Evolutionary conservation across 2,113 vertebrate species (phyloP), one percentile per base, ranked within the genome.

Genomic region (Eulemur rufifrons): DNA sequence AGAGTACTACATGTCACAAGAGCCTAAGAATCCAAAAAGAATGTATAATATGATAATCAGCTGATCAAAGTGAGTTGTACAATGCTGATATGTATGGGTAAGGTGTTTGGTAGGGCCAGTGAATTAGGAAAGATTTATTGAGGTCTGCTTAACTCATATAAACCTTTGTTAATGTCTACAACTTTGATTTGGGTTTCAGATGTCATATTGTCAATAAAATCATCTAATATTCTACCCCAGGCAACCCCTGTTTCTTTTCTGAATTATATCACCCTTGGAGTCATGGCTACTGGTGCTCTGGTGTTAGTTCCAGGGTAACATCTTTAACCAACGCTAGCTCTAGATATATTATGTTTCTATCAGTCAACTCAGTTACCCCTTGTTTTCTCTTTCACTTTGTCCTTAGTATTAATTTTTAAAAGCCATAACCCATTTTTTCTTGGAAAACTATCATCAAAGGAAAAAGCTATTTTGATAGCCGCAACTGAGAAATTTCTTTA

Each of bases 351-450:
- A 66, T 76, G 52, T 83, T 91, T 91, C 54, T 69, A 18, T 50
- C 42, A 78, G 0, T 69, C 29, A 95, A 63, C 32, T 34, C 91
- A 87, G 23, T 88, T 84, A 80, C 29, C 15, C 54, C 8, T 52
- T 94, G 25, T 89, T 78, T 89, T 80, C 74, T 83, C 20, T 68
- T 89, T 95, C 25, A 68, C n/a, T 89, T 89, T 74, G 39, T 92
- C 23, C 88, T 23, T 76, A 50, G 17, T 54, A 92, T 81, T 66
- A 89, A 56, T 69, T 89, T 92, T 96, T 94, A 68, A 97, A 94
- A 84, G 29, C 42, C 18, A 25, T 59, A 91, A 37, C 61, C 61
- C 6, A 50, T 56, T 86, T 94, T 87, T 88, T 94, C 66, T 86
- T 89, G 29, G n/a, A 92, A 85, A 81, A 80, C 11, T 69, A 11